Conservation (phyloP, 2,888 invertebrate species). For the Margaritifera margaritifera region DNA sequence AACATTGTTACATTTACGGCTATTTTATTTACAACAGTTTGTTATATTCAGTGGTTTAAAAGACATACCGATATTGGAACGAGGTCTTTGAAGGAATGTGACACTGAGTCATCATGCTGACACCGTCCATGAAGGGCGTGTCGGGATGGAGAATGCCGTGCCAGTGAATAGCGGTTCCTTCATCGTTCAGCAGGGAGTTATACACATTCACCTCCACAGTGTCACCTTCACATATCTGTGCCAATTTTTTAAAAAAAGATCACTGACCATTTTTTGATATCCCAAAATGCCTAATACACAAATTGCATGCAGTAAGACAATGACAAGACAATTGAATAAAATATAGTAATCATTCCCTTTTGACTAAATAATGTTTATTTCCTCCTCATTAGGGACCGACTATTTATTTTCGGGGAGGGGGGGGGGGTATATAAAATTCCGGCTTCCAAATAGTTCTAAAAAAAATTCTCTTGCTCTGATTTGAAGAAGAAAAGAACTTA, state of each 20-base stretch:
- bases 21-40: too few relatives aligned
- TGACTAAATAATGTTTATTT: too few relatives aligned
- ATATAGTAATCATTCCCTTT: too few relatives aligned
- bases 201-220: conserved; percentile 86
- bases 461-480: too few relatives aligned
- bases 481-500: too few relatives aligned
- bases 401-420: too few relatives aligned
- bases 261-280: background rate
- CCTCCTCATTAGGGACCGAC: too few relatives aligned
- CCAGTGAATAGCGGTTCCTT: conserved; percentile 92
- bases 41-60: background rate
- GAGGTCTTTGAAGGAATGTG: conserved; percentile 50
- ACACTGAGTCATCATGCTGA: conserved; percentile 61
- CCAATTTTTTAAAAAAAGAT: background rate
- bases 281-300: too few relatives aligned
- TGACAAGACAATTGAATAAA: too few relatives aligned
- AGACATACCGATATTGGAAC: conserved; percentile 57
- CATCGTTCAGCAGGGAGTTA: conserved; percentile 82
- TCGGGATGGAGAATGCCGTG: conserved; percentile 79
- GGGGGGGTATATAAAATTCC: too few relatives aligned
- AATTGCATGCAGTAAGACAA: background rate
- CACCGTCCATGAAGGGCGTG: conserved; percentile 63
- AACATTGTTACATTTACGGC: too few relatives aligned
- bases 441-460: too few relatives aligned
- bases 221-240: conserved; percentile 88